phyloP scores from a whole-genome alignment of 35 echinoderm and acorn worm genomes.

The Apostichopus parvimensis region DNA sequence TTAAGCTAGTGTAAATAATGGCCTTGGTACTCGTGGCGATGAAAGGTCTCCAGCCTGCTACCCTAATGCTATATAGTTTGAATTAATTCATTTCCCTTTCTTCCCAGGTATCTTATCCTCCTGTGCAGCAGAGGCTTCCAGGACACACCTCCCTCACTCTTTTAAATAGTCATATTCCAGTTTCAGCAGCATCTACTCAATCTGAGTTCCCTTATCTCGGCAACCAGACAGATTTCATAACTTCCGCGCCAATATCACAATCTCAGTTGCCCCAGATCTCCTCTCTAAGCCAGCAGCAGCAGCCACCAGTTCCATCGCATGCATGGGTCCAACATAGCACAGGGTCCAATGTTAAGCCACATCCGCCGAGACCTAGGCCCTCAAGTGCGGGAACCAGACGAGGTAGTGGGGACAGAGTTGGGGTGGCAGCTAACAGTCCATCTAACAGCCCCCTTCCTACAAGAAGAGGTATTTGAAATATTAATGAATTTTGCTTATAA shows the following conservation, averaged over 20 bases:
- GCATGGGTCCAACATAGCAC: constrained; percentile 36
- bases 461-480: constrained; percentile 70
- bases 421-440: constrained; percentile 64
- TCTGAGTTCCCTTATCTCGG: constrained; percentile 64
- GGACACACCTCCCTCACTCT: constrained; percentile 61
- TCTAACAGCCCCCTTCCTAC: constrained; percentile 81
- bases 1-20: no score
- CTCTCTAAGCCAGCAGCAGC: not conserved
- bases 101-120: constrained; percentile 81
- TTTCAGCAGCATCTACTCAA: constrained; percentile 45
- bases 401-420: constrained; percentile 66
- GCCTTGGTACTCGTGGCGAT: no score
- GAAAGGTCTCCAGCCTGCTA: no score
- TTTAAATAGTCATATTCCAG: constrained; percentile 65
- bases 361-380: constrained; percentile 89
- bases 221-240: constrained; percentile 29
- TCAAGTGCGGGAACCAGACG: constrained; percentile 85
- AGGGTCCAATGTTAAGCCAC: constrained; percentile 68
- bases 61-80: no score
- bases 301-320: constrained; percentile 38
- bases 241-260: constrained; percentile 13
- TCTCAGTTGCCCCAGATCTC: constrained; percentile 61
- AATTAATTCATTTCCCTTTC: constrained; percentile 5
- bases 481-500: no score
- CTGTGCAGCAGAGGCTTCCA: constrained; percentile 75